phyloP scores from a whole-genome alignment of 2,888 invertebrate species.

The Volucella zonaria region DNA sequence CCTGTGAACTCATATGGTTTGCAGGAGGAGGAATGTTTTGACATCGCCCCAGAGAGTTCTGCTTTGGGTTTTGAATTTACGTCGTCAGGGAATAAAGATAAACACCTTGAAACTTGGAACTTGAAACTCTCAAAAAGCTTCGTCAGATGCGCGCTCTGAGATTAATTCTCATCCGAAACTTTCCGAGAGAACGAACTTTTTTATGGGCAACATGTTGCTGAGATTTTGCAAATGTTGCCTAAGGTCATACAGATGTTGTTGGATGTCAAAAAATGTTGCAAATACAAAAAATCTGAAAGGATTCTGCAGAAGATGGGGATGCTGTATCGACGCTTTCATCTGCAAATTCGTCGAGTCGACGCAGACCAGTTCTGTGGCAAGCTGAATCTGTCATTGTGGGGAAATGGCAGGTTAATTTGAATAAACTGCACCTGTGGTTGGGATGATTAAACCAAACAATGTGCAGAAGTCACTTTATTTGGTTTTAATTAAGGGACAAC shows the following conservation, averaged over 20 bases:
- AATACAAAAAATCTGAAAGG: neutral
- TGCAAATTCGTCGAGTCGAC: conserved; percentile 53
- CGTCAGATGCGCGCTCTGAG: conserved; percentile 31
- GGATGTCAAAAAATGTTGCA: conserved; percentile 3
- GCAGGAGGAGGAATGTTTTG: conserved; percentile 66
- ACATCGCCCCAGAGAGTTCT: conserved; percentile 64
- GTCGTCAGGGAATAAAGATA: conserved; percentile 40
- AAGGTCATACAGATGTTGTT: neutral
- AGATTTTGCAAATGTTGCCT: neutral
- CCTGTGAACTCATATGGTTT: conserved; percentile 44
- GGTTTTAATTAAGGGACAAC: conserved; percentile 67
- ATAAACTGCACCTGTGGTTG: conserved; percentile 47
- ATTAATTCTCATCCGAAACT: neutral
- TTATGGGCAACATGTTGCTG: conserved; percentile 55
- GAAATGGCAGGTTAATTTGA: conserved; percentile 21
- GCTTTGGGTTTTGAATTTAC: conserved; percentile 23
- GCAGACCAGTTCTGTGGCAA: conserved; percentile 5
- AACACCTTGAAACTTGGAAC: conserved; percentile 48
- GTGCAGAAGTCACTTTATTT: conserved; percentile 66
- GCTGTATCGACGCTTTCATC: conserved; percentile 35
- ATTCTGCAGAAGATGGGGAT: conserved; percentile 13
- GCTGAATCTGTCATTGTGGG: conserved; percentile 58
- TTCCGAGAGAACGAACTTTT: conserved; percentile 9
- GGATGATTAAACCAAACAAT: conserved; percentile 57
- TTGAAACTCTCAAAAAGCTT: conserved; percentile 61